Conservation (phyloP, 2,888 invertebrate species). For the Epistrophella euchroma region DNA sequence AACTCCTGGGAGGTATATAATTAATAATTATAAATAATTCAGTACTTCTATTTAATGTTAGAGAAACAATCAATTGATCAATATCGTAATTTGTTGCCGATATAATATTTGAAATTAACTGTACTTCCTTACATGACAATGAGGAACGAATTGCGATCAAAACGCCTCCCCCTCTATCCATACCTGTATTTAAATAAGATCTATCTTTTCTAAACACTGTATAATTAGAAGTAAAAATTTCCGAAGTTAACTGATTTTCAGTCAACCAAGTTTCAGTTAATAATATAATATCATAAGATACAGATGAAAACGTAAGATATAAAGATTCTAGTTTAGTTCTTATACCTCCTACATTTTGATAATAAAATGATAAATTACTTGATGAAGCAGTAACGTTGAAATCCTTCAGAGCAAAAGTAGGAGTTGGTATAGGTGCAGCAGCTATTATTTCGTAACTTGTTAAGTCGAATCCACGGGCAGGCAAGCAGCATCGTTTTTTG, state of each 20-base stretch:
- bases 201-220: too few relatives aligned
- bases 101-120: neutral
- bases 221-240: too few relatives aligned
- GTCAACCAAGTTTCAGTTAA: too few relatives aligned
- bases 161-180: neutral
- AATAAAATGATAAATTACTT: neutral
- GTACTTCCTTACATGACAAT: neutral
- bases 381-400: neutral
- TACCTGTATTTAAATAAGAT: neutral
- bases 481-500: too few relatives aligned
- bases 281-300: neutral
- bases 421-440: too few relatives aligned
- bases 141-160: slow-evolving; percentile 1
- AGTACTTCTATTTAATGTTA: neutral
- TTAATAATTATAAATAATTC: slow-evolving; percentile 5
- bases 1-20: neutral
- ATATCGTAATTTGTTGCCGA: neutral
- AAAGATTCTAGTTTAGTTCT: neutral
- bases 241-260: too few relatives aligned
- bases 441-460: too few relatives aligned
- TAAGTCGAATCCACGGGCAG: too few relatives aligned
- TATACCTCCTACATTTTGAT: neutral
- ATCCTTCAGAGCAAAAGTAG: neutral
- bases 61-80: neutral
- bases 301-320: neutral